phyloP scores from a whole-genome alignment of 1,140 invertebrate genomes.

The Harlomillsia oculata region DNA sequence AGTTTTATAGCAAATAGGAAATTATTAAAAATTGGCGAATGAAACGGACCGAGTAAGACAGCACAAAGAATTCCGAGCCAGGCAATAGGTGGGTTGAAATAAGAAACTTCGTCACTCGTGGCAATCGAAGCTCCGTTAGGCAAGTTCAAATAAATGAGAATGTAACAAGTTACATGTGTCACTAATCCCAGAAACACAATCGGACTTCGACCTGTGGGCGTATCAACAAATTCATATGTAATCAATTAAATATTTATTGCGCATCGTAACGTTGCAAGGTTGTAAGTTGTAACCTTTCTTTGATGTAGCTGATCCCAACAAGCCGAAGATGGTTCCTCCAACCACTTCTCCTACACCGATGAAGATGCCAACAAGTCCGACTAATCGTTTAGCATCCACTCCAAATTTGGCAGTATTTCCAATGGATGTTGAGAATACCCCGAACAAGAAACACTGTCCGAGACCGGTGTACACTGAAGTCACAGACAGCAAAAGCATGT shows the following conservation, averaged over 20 bases:
- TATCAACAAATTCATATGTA: not conserved
- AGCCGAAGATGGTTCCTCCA: conserved; percentile 76
- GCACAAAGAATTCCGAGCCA: conserved; percentile 25
- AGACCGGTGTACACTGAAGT: conserved; percentile 87
- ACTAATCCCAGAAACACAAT: conserved; percentile 30
- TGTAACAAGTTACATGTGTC: conserved; percentile 21
- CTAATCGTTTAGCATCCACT: conserved; percentile 64
- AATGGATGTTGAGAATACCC: conserved; percentile 64
- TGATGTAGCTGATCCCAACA: conserved; percentile 71
- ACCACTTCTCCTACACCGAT: conserved; percentile 86
- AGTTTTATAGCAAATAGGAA: not conserved
- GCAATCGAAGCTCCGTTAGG: conserved; percentile 24
- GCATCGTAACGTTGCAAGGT: not conserved
- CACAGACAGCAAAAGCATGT: conserved; percentile 77
- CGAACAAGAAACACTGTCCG: conserved; percentile 85
- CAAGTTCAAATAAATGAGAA: conserved; percentile 30
- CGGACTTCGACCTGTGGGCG: conserved; percentile 25
- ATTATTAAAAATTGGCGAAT: not conserved
- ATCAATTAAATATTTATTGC: not conserved
- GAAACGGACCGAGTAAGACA: conserved; percentile 18
- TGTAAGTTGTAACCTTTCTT: conserved; percentile 23
- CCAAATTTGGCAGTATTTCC: conserved; percentile 71
- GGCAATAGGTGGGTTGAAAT: conserved; percentile 19
- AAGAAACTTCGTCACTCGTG: conserved; percentile 17
- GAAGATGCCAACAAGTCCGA: conserved; percentile 84